Percentiles rank a stretch among this genome's conserved stretches.
Evolutionary conservation across 2,888 invertebrate species (phyloP).

Genomic region (Agriopis leucophaearia): DNA sequence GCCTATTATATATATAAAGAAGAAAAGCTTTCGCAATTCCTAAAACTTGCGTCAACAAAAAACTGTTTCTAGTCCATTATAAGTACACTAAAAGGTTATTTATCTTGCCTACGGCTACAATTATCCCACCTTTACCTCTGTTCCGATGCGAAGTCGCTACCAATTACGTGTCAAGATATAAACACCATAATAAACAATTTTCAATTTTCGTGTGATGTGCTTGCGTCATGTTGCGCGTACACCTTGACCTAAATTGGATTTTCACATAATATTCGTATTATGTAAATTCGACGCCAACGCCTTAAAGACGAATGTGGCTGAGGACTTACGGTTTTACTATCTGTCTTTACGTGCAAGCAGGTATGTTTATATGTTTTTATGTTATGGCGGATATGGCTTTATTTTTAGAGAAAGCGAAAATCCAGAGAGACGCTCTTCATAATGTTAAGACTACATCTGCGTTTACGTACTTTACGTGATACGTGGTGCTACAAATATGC

Average conservation of each 20-base stretch:
- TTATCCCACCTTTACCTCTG: conserved; percentile 15
- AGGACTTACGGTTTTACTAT: conserved; percentile 29
- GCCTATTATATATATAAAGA: too few species aligned
- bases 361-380: conserved; percentile 14
- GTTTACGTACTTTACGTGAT: conserved; percentile 14
- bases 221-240: conserved; percentile 51
- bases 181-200: conserved; percentile 30
- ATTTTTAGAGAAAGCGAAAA: conserved; percentile 22
- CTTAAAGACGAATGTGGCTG: conserved; percentile 49
- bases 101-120: conserved; percentile 6
- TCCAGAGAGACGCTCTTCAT: conserved; percentile 13
- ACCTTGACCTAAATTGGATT: conserved; percentile 75
- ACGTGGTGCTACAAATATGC: not conserved
- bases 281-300: conserved; percentile 70
- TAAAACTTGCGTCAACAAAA: not conserved
- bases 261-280: conserved; percentile 56
- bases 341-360: conserved; percentile 12
- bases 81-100: not conserved
- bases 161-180: conserved; percentile 23
- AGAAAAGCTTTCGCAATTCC: not conserved
- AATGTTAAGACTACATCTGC: conserved; percentile 19
- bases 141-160: conserved; percentile 16
- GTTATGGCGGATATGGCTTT: conserved; percentile 21
- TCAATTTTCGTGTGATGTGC: conserved; percentile 32
- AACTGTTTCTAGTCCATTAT: not conserved